These are phyloP conservation scores for Drosophila parthenogenetica DNA, from an alignment of 2,888 invertebrate species.

Conservation along the genomic window DNA sequence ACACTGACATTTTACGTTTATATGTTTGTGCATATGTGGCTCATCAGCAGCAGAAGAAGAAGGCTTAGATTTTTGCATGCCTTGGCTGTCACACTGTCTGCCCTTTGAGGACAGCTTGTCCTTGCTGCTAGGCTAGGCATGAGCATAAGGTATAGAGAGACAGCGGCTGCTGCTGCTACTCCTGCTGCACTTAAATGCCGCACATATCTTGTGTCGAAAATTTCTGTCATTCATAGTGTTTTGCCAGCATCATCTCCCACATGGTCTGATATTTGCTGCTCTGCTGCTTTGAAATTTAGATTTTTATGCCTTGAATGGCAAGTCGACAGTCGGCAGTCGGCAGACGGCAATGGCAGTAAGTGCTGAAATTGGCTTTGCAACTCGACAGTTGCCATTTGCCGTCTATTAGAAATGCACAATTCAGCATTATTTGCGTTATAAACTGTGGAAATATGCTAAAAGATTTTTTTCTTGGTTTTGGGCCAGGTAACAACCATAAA, in stretches of 20 bases:
- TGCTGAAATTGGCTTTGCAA: slow-evolving; percentile 66
- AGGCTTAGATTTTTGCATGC: slow-evolving; percentile 78
- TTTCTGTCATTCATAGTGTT: slow-evolving; percentile 75
- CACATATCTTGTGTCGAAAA: slow-evolving; percentile 77
- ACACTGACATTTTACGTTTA: slow-evolving; percentile 10
- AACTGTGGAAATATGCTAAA: slow-evolving; percentile 78
- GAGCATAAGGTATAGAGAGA: not conserved
- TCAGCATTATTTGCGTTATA: slow-evolving; percentile 77
- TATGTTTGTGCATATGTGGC: slow-evolving; percentile 42
- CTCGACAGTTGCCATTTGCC: slow-evolving; percentile 52
- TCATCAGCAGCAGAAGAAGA: slow-evolving; percentile 50
- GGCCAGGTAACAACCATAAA: slow-evolving; percentile 64
- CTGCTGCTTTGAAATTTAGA: slow-evolving; percentile 77
- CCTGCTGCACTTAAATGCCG: slow-evolving; percentile 65
- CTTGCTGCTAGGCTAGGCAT: slow-evolving; percentile 20
- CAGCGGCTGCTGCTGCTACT: slow-evolving; percentile 2
- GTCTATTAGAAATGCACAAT: slow-evolving; percentile 77
- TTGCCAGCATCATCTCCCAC: slow-evolving; percentile 50
- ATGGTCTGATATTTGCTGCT: slow-evolving; percentile 47
- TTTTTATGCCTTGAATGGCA: slow-evolving; percentile 63
- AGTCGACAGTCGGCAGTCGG: slow-evolving; percentile 37
- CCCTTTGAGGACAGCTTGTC: slow-evolving; percentile 25
- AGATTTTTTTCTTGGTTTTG: slow-evolving; percentile 15
- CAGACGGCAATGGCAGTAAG: slow-evolving; percentile 40
- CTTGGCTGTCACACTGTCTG: slow-evolving; percentile 48